Base-by-base conservation (phyloP, 64 coral and sea anemone genomes). In the Montipora cactus region DNA sequence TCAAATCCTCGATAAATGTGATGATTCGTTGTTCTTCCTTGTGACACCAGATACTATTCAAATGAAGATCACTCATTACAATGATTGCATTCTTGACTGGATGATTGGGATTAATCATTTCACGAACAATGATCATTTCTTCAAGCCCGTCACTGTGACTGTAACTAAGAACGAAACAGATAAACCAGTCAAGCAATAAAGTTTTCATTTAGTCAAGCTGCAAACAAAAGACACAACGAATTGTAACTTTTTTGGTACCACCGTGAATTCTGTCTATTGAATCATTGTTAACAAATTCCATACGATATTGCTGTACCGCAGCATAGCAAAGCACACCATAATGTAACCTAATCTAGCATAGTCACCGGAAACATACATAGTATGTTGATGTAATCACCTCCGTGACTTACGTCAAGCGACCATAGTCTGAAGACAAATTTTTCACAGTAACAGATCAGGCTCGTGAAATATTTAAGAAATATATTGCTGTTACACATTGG, bases 21-120 rank as follows among this genome's bases (percentile, higher is more conserved):
- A 1, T 6, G 76, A 78, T 78, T 78, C 76, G 44, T 7, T 78
- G 11, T 5, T 18, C 16, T 78, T 78, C 46, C 45, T 78, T 78
- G 12, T 49, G 11, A 48, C 76, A 49, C 76, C 76, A 78, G 76
- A 78, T 78, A 10, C 76, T 78, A 48, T 78, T 16, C 76, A 78
- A 48, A 78, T 78, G 76, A 19, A 78, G 76, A 47, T 78, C 76
- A 47, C 76, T 78, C 47, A 78, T 49, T 12, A 12, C 6, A 48
- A 78, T 78, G 76, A 78, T 78, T 16, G 4, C 76, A 78, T 78
- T 78, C 44, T 49, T 78, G 4, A 49, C 76, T 78, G 47, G 76
- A 78, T 78, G 10, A 50, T 78, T 78, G 16, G 76, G 76, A 78
- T 19, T 78, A 46, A 19, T 50, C 76, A 78, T 78, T 78, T 78